Evolutionary conservation across 2,888 invertebrate genomes (phyloP).

Genomic region (Brachyopa scutellaris): DNA sequence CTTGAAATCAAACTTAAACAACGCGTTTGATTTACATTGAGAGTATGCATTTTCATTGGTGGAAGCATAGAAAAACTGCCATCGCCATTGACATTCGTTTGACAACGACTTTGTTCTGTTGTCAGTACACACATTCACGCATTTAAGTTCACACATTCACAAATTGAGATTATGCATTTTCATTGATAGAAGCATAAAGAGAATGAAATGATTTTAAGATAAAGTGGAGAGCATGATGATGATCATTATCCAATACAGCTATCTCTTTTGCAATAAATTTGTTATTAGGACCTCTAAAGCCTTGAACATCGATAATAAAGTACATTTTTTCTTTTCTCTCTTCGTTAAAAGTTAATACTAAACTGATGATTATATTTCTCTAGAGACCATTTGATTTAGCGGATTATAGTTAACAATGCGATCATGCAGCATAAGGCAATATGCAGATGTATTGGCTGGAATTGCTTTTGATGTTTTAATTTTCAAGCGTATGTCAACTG

Average conservation of each 20-base stretch:
- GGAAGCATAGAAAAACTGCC: no score
- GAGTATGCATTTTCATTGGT: no score
- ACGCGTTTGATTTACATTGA: no score
- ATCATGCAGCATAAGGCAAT: slow-evolving; percentile 47
- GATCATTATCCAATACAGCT: slow-evolving; percentile 19
- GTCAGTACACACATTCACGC: no score
- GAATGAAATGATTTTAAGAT: slow-evolving; percentile 22
- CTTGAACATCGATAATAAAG: slow-evolving; percentile 1
- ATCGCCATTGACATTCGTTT: no score
- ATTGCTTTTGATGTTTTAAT: slow-evolving; percentile 36
- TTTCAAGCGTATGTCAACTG: slow-evolving; percentile 48
- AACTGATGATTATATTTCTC: slow-evolving; percentile 21
- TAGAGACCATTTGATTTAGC: slow-evolving; percentile 35
- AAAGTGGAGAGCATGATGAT: slow-evolving; percentile 19
- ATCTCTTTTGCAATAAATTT: slow-evolving; percentile 41
- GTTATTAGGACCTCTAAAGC: slow-evolving; percentile 21
- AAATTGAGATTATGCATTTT: no score
- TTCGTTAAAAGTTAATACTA: no score
- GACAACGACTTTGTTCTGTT: no score
- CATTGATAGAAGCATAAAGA: no score
- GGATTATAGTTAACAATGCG: slow-evolving; percentile 59
- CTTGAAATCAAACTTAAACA: no score
- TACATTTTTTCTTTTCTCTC: background rate
- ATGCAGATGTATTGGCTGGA: slow-evolving; percentile 10
- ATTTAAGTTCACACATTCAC: no score